Base-by-base conservation (phyloP, 2,888 invertebrate species). In the Pocota personata region DNA sequence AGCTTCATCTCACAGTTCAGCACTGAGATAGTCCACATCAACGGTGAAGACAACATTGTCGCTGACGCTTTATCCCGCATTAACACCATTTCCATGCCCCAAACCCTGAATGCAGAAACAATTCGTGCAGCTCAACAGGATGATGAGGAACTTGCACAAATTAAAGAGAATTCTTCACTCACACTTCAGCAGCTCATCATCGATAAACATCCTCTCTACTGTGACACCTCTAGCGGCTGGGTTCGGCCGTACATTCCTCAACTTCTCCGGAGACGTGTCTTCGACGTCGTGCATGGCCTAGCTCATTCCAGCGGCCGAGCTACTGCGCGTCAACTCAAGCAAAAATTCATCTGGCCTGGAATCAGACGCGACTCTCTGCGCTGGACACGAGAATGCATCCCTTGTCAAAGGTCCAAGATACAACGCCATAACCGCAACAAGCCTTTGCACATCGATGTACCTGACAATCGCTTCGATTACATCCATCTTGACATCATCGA, bases 1-100 rank as follows among this genome's bases (percentile, higher is more conserved):
- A n/a, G n/a, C n/a, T n/a, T n/a, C n/a, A n/a, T n/a, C n/a, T n/a
- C n/a, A n/a, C n/a, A n/a, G n/a, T n/a, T n/a, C n/a, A n/a, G n/a
- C n/a, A n/a, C n/a, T n/a, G n/a, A n/a, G n/a, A n/a, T n/a, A n/a
- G n/a, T n/a, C n/a, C n/a, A n/a, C n/a, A n/a, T n/a, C n/a, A n/a
- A n/a, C n/a, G n/a, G n/a, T n/a, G n/a, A n/a, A n/a, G 27, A 73
- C 5, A 62, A 73, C 21, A 12, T 52, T 6, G 55, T 64, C 24
- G 24, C 24, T 24, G 24, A 24, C n/a, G n/a, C n/a, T n/a, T n/a
- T n/a, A n/a, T n/a, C 24, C 24, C 24, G 24, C 6, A 27, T 52
- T n/a, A 52, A 52, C 52, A 27, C 27, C 27, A 52, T 52, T 27
- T 30, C 27, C 14, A 52, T 52, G 52, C 27, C 52, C 14, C 27